Base-by-base conservation (phyloP, 1,140 invertebrate genomes). In the Triops cancriformis region DNA sequence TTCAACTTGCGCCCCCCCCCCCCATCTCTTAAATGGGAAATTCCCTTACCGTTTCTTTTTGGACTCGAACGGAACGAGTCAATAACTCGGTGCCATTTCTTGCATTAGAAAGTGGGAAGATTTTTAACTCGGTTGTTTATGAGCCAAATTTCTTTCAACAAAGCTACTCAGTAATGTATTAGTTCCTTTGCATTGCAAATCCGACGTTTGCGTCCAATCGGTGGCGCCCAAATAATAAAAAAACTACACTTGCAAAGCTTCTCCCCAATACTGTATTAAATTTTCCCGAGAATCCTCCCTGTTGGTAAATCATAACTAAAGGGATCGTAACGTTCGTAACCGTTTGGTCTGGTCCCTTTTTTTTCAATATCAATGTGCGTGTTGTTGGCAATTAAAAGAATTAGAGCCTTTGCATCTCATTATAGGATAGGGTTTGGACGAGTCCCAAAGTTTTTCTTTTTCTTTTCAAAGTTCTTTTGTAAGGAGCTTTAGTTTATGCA, bases 171-270 rank as follows among this genome's bases (percentile, higher is more conserved):
- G 18, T 23, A 64, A 64, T 64, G 51, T 18, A 64, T 64, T 64
- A 64, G 51, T 64, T 64, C 51, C 18, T 64, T 64, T 64, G 51
- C 51, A 64, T 64, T 64, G 51, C 51, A 64, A 64, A 64, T 64
- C 51, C 5, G 10, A 64, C 10, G 14, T 64, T 6, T 64, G 23
- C 23, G 18, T 64, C 18, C 51, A 64, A 23, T 6, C 3, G 18
- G 1, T 18, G 10, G 10, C 43, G 10, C 43, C 43, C 45, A 3
- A 0, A 64, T 5, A 64, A 64, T 5, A 64, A 64, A 64, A 64
- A 23, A 14, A 23, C 2, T 37, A 37, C 31, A 7, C 31, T 37
- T 37, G 31, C 31, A 37, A 37, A 37, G 7, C 31, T n/a, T 37
- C 31, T 37, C 31, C 2, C 31, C 31, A 37, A 37, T 37, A 37